Percentiles rank a stretch among this genome's conserved stretches.
These are phyloP conservation scores for Laspeyria flexula DNA, from an alignment of 2,888 invertebrate species.

Conservation along the genomic window DNA sequence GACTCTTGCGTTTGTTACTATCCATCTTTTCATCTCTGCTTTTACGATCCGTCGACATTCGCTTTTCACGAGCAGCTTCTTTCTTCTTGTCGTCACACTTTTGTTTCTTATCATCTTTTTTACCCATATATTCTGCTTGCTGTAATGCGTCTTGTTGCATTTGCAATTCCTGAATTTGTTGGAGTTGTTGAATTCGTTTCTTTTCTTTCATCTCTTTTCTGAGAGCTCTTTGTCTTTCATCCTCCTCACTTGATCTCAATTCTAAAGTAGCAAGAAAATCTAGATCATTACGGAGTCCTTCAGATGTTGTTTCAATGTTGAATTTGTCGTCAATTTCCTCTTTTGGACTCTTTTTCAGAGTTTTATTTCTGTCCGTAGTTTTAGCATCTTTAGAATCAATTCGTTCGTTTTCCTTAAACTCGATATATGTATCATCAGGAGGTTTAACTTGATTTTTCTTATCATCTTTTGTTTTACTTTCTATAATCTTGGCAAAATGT, in stretches of 20 bases:
- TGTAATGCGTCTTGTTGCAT: constrained; percentile 79
- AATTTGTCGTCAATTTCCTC: constrained; percentile 59
- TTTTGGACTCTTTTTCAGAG: constrained; percentile 60
- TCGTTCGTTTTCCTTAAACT: constrained; percentile 64
- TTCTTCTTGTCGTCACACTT: constrained; percentile 79
- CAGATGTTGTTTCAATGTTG: constrained; percentile 53
- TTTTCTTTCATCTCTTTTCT: constrained; percentile 86
- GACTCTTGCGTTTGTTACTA: constrained; percentile 72
- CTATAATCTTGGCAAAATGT: constrained; percentile 84
- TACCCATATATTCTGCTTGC: constrained; percentile 69
- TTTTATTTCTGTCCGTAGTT: constrained; percentile 58
- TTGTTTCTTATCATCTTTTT: constrained; percentile 77
- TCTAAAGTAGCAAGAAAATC: constrained; percentile 87
- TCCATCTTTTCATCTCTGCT: constrained; percentile 81
- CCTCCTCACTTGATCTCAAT: constrained; percentile 86
- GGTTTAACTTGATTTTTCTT: constrained; percentile 85
- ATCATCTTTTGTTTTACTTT: constrained; percentile 87
- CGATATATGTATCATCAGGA: constrained; percentile 72
- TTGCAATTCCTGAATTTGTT: constrained; percentile 81
- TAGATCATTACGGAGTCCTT: constrained; percentile 81
- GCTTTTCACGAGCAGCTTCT: constrained; percentile 77
- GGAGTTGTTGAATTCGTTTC: constrained; percentile 80
- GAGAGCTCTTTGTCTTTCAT: constrained; percentile 84
- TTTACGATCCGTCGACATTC: constrained; percentile 81
- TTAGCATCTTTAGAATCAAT: constrained; percentile 57